Base-by-base conservation (phyloP, 2,888 invertebrate genomes). In the Aphodius sticticus region DNA sequence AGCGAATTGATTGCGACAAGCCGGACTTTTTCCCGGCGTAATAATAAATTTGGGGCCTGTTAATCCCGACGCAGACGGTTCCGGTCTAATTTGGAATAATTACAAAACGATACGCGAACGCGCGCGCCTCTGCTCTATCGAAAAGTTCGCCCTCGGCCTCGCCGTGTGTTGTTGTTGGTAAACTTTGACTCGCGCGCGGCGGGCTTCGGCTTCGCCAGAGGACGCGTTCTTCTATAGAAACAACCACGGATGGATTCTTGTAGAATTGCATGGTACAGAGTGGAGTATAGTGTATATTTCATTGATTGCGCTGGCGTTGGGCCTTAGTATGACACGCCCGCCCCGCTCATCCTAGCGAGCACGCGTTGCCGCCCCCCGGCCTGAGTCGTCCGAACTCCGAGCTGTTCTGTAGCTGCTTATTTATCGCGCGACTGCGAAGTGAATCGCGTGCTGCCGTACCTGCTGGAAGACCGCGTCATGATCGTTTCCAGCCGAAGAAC, bases 351-450 rank as follows among this genome's bases (percentile, higher is more conserved):
- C 88, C 88, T 87, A 86, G 87, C 85, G 86, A 88, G 88, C 88
- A 88, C 88, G 87, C 88, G 88, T 88, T 88, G 86, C 87, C 87
- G 88, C 88, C 88, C 87, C 26, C 86, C 87, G 86, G 86, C 86
- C 87, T 85, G 86, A 85, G 84, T 85, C 87, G 85, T 86, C 86
- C 78, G 80, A 76, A 71, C 26, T 76, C 79, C 86, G 86, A 86
- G 86, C 86, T 87, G 85, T 88, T 88, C 88, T 89, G 87, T 88
- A 88, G 88, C 88, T 87, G 87, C 87, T 88, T 89, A 89, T 89
- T 89, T 89, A 89, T 88, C 88, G 88, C 86, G 87, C 87, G 88
- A 87, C 88, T 87, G 87, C 86, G 87, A 88, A 85, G 87, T 86
- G 86, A 86, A 88, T 84, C 88, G 87, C 87, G 88, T 86, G 86